A percentile compares a stretch with the other conserved stretches of the same genome.
These are phyloP conservation scores for Spea hammondii DNA, from an alignment of 2,797 vertebrate species.

Conservation along the genomic window DNA sequence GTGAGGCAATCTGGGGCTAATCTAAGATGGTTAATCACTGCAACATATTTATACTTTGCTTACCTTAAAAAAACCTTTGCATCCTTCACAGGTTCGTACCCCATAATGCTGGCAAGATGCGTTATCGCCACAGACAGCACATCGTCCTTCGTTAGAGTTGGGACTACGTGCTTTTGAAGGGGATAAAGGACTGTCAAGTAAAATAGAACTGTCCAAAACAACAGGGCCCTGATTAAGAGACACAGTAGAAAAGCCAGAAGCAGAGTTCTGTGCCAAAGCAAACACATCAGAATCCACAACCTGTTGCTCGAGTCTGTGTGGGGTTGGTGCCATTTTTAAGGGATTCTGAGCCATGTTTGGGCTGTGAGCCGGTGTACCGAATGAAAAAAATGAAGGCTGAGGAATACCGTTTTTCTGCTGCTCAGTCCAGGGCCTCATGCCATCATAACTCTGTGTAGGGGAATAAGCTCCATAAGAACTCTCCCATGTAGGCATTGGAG, in stretches of 20 bases:
- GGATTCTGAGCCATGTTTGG: conserved; percentile 55
- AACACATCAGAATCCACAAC: conserved; percentile 68
- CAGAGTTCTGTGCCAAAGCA: conserved; percentile 63
- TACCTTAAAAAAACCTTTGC: conserved; percentile 91
- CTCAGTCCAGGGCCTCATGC: conserved; percentile 76
- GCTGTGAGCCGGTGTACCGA: conserved; percentile 64
- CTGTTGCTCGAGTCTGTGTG: conserved; percentile 59
- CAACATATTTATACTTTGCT: neutral
- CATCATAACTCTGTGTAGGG: conserved; percentile 73
- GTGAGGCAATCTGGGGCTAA: conserved; percentile 36
- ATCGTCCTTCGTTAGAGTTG: conserved; percentile 79
- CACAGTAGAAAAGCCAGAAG: conserved; percentile 70
- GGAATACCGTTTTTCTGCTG: conserved; percentile 67
- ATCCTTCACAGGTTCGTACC: conserved; percentile 90
- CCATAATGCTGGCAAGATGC: conserved; percentile 97
- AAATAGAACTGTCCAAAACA: conserved; percentile 68
- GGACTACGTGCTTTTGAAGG: conserved; percentile 74
- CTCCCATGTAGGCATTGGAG: conserved; percentile 80
- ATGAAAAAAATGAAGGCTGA: conserved; percentile 77
- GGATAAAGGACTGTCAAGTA: conserved; percentile 66
- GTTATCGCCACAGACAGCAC: conserved; percentile 93
- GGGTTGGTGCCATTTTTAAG: conserved; percentile 63
- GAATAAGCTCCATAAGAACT: conserved; percentile 81
- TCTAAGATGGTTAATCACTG: neutral
- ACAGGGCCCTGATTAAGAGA: conserved; percentile 67